Evolutionary conservation across 2,888 invertebrate species (phyloP), one percentile per base, ranked within the genome.

Genomic region (Tetragonula carbonaria): DNA sequence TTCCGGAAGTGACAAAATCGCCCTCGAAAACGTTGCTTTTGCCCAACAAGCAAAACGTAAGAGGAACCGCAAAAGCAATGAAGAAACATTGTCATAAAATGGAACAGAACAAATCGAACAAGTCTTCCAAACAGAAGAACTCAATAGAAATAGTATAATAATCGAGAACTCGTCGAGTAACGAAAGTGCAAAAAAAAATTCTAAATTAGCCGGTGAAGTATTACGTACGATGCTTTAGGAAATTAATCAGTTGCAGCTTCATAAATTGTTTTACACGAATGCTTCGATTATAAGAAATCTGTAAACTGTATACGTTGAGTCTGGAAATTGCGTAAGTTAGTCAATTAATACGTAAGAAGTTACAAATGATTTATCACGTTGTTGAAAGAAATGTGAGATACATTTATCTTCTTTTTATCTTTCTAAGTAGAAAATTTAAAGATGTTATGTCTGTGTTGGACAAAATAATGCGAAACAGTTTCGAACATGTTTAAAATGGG

Each of bases 51-150:
- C 92, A 90, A 72, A 91, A 79, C 55, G 45, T 74, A 23, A 91
- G 91, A 78, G 85, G 85, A 16, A 63, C 76, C 13, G 86, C 86
- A 50, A 87, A 86, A 6, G 86, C 86, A 59, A 68, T 80, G 11
- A 88, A 87, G 38, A 91, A 90, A 51, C 82, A 88, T 65, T 85
- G 78, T 72, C 85, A 84, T 28, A 90, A 86, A 59, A 74, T 78
- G 23, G 91, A 92, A 16, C 87, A 89, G 55, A 86, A 76, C n/a
- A 93, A 92, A 82, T 86, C 88, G 51, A 91, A 28, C 28, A 28
- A 89, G 88, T 87, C 89, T 85, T 84, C 90, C 81, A 91, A 87
- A 50, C 72, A 86, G 18, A 91, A 89, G 74, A 84, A 53, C 86
- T 86, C 50, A 86, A 66, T 68, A 86, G 86, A 78, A 85, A 65